A percentile compares a stretch with the other conserved stretches of the same genome.
Evolutionary conservation across 2,113 vertebrate genomes (phyloP).

Genomic region (Melanostigma gelatinosum): DNA sequence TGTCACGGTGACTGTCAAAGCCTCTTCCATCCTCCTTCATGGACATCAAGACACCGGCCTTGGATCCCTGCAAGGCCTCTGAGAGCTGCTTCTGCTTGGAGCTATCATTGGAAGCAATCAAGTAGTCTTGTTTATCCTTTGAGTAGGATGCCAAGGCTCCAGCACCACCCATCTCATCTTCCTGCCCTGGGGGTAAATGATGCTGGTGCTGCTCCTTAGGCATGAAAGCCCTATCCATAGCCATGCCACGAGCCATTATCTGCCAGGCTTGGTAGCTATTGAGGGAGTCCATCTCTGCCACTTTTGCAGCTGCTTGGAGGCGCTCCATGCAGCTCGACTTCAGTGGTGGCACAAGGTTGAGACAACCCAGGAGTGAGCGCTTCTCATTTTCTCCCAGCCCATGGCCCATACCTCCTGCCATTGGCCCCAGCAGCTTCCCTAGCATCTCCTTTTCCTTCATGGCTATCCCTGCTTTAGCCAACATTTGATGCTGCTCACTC

Average conservation of each 20-base stretch:
- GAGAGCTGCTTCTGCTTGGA: constrained; percentile 94
- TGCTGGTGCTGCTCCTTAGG: constrained; percentile 89
- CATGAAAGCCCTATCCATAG: constrained; percentile 95
- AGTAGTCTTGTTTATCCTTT: constrained; percentile 96
- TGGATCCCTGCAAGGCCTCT: constrained; percentile 90
- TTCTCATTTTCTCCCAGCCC: constrained; percentile 92
- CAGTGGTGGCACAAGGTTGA: constrained; percentile 95
- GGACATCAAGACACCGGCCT: constrained; percentile 89
- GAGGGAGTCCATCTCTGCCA: constrained; percentile 98
- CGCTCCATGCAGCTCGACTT: constrained; percentile 99
- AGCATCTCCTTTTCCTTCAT: constrained; percentile 96
- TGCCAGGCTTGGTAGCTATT: constrained; percentile 99
- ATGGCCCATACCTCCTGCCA: constrained; percentile 89
- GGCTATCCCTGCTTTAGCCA: constrained; percentile 91
- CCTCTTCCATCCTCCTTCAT: constrained; percentile 89
- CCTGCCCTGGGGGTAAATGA: constrained; percentile 89
- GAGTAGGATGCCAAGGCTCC: constrained; percentile 87
- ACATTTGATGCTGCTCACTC: constrained; percentile 91
- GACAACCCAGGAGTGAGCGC: constrained; percentile 94
- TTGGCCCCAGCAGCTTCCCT: constrained; percentile 93
- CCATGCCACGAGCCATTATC: constrained; percentile 98
- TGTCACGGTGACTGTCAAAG: constrained; percentile 92
- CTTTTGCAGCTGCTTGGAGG: constrained; percentile 96
- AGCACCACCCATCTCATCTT: constrained; percentile 88
- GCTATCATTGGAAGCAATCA: constrained; percentile 89